Base-by-base conservation (phyloP, 2,113 vertebrate species). In the Petrocephalus microphthalmus region DNA sequence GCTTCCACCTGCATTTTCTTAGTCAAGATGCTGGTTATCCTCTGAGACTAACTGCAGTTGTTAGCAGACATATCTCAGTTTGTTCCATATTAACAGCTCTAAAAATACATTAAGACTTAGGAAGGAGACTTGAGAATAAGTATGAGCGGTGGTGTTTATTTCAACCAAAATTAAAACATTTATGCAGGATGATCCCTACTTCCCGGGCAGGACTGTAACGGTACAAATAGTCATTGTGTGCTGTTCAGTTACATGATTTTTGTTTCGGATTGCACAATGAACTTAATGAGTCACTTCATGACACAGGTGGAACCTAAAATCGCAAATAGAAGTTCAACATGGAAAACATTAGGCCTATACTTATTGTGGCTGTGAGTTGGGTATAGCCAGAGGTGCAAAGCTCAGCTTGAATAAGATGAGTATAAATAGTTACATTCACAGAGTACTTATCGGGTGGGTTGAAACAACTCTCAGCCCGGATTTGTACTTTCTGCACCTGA, bases 31-130 rank as follows among this genome's bases (percentile, higher is more conserved):
- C 85, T 84, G 7, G 88, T 87, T 91, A 87, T 82, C 60, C 90
- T 91, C 85, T 86, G 88, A 56, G 88, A 88, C 85, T 88, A 86
- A 88, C 37, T 87, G 64, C 25, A 52, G 67, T 90, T 90, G 92
- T 93, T 90, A 86, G 3, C 60, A 67, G 25, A 13, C 0, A 1
- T 37, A 74, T 74, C 29, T 74, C 67, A 37, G 67, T 74, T 74
- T 7, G 33, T 74, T 17, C 25, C 67, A 74, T 15, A 74, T 74
- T 19, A 74, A 37, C 67, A 74, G 67, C 67, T 74, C 25, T 74
- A 74, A 37, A 74, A 74, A 74, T 74, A 64, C 60, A 64, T 64
- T 64, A 64, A 64, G n/a, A 25, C 10, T 25, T 64, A 25, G n/a
- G 8, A 25, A n/a, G n/a, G n/a, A n/a, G n/a, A n/a, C n/a, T n/a